phyloP scores from a whole-genome alignment of 35 echinoderm and acorn worm species.

The Apostichopus californicus region DNA sequence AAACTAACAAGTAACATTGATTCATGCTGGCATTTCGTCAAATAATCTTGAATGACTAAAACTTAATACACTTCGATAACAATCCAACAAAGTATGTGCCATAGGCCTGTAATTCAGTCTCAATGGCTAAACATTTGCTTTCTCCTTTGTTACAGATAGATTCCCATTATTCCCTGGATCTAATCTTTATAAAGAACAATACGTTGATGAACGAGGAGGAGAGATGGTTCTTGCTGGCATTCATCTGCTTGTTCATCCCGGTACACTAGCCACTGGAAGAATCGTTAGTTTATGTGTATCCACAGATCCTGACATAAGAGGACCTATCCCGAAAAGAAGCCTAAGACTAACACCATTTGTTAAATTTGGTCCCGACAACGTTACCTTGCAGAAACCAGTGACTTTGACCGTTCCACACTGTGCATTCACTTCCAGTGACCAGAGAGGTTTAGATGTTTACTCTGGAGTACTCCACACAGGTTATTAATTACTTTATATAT shows the following conservation, averaged over 20 bases:
- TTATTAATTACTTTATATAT: neutral
- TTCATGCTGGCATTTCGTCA: neutral
- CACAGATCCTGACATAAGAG: neutral
- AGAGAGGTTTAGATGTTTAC: neutral
- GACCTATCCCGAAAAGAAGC: neutral
- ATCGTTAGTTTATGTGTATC: neutral
- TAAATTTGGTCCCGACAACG: neutral
- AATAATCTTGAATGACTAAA: neutral
- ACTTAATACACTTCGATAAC: neutral
- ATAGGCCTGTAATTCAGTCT: neutral
- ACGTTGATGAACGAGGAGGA: slow-evolving; percentile 14
- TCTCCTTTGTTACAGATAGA: neutral
- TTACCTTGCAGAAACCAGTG: neutral
- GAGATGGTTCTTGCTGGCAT: neutral
- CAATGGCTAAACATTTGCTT: neutral
- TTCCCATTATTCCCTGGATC: neutral
- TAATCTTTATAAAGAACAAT: slow-evolving; percentile 14
- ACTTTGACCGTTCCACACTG: slow-evolving; percentile 6
- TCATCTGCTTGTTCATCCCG: neutral
- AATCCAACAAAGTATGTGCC: neutral
- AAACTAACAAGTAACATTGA: neutral
- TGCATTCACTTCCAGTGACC: neutral
- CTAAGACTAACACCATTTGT: neutral
- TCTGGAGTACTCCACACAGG: neutral
- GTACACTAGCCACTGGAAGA: neutral